phyloP scores from a whole-genome alignment of 2,113 vertebrate genomes.

The Lycocorax pyrrhopterus region DNA sequence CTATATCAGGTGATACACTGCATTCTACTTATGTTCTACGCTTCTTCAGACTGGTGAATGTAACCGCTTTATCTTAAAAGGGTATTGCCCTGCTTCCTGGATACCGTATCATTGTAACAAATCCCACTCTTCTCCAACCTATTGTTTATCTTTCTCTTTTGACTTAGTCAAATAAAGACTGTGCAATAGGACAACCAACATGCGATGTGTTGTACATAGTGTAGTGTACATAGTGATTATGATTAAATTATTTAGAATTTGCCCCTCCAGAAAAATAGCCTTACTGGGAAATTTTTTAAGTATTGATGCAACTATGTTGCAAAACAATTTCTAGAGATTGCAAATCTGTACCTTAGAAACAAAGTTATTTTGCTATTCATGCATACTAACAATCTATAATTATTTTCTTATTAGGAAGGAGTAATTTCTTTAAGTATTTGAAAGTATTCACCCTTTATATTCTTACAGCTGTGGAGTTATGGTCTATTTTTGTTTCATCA shows the following conservation, averaged over 20 bases:
- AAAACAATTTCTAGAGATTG: not conserved
- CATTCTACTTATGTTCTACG: not conserved
- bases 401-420: not conserved
- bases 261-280: not conserved
- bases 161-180: not conserved
- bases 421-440: not conserved
- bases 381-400: not conserved
- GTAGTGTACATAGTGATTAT: not conserved
- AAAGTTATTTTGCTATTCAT: not conserved
- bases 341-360: not conserved
- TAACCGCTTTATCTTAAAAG: not conserved
- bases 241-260: not conserved
- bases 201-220: fast-evolving
- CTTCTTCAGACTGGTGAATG: not conserved
- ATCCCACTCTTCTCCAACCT: not conserved
- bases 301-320: not conserved
- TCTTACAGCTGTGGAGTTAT: not conserved
- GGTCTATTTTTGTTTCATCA: not conserved
- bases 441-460: not conserved
- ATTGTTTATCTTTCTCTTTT: not conserved
- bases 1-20: not conserved
- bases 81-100: not conserved
- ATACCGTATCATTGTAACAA: not conserved
- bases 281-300: not conserved
- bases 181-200: not conserved